Base-by-base conservation (phyloP, 1,140 invertebrate species). In the Pomacea maculata region DNA sequence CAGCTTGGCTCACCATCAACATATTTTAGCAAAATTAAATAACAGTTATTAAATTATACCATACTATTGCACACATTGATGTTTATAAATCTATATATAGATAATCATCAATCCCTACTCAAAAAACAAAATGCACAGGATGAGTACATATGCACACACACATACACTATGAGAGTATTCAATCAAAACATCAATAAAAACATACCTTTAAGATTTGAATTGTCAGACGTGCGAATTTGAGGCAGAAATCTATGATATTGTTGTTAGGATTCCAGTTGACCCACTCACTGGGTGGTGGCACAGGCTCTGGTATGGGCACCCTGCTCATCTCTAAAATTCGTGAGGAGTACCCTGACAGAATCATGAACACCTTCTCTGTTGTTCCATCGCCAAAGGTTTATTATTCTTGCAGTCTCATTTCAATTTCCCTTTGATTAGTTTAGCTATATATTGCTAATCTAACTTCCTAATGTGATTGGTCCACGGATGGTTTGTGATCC, bases 321-420 rank as follows among this genome's bases (percentile, higher is more conserved):
- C 89, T 93, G 9, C 84, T 93, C 55, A 93, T 93, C 65, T 92
- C 91, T 25, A 93, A 93, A 82, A 93, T 93, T 64, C 87, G 93
- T 61, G 93, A 93, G 85, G 93, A 93, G 87, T 93, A 92, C 85
- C 93, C 97, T 5, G 96, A 98, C 92, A 94, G 97, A 89, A 98
- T 98, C 82, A 97, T 97, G 94, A 95, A 95, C 89, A 96, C 96
- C 45, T 98, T 96, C 91, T 96, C 95, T 8, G 96, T 97, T 71
- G 95, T 97, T 72, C 96, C 96, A 63, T 97, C 96, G 45, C 96
- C 96, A 12, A 97, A 97, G 92, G 96, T 93, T 82, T 52, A 68
- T 80, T 21, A 25, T 68, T 63, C 29, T 89, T 91, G 10, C 11
- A 21, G 21, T 34, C 95, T 95, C 83, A n/a, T 65, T 52, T 73